Evolutionary conservation across 2,797 vertebrate genomes (phyloP).

Genomic region (Lagocephalus sceleratus): DNA sequence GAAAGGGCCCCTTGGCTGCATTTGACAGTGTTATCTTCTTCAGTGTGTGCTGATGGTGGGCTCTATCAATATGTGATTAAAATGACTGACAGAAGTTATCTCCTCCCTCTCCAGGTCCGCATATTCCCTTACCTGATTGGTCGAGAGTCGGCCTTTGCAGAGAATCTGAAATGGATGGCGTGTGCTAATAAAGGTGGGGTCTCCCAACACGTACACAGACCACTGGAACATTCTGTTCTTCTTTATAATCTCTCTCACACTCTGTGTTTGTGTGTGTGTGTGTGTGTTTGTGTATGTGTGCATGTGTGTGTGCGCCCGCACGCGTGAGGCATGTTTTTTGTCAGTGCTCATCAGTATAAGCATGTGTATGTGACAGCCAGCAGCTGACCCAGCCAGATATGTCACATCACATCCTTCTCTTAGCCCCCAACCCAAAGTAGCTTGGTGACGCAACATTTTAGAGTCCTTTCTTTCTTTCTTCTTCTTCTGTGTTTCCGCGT

Average conservation of each 20-base stretch:
- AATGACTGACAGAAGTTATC: conserved; percentile 63
- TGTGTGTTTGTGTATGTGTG: conserved; percentile 21
- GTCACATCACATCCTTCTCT: no score
- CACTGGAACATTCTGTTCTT: conserved; percentile 14
- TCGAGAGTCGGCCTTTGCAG: conserved; percentile 94
- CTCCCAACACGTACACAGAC: conserved; percentile 7
- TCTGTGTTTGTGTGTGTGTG: conserved; percentile 12
- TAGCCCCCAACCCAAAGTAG: no score
- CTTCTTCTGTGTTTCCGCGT: no score
- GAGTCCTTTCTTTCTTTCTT: no score
- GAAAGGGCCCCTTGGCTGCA: conserved; percentile 11
- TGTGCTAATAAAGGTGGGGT: conserved; percentile 97
- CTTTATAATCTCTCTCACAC: no score
- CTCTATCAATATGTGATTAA: conserved; percentile 57
- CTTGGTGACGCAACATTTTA: no score
- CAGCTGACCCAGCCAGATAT: no score
- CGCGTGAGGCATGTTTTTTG: no score
- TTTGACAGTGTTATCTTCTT: conserved; percentile 47
- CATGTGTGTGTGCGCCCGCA: conserved; percentile 43
- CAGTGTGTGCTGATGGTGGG: conserved; percentile 18
- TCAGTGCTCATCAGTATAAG: no score
- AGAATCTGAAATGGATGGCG: conserved; percentile 99
- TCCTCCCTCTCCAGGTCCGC: conserved; percentile 81
- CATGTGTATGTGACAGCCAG: no score
- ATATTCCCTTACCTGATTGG: conserved; percentile 98